Conservation (phyloP, 2,888 invertebrate genomes). For the Mimachlamys varia region DNA sequence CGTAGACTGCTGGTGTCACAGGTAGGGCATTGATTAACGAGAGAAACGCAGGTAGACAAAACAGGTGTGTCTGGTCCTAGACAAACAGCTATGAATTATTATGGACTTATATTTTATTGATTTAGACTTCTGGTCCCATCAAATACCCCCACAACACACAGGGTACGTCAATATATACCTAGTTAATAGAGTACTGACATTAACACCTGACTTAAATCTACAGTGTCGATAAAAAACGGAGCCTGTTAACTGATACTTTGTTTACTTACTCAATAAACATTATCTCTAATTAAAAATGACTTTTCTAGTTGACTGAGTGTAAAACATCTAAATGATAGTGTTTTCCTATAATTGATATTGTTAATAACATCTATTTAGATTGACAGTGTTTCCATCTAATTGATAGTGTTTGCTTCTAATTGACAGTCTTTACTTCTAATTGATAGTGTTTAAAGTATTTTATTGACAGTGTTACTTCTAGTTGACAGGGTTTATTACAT, state of each 20-base stretch:
- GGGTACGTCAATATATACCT: too few relatives aligned
- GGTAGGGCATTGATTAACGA: conserved; percentile 4
- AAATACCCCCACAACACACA: not conserved
- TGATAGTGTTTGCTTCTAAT: not conserved
- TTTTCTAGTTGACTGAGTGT: too few relatives aligned
- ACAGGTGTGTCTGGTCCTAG: not conserved
- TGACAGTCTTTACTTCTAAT: not conserved
- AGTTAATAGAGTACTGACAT: too few relatives aligned
- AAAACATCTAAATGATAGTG: not conserved
- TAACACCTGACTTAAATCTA: too few relatives aligned
- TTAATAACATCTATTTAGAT: too few relatives aligned
- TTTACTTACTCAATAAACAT: not conserved
- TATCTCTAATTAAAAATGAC: not conserved
- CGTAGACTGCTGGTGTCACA: not conserved
- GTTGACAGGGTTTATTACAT: not conserved
- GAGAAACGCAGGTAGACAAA: not conserved
- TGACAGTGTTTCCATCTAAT: not conserved
- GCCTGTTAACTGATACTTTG: not conserved
- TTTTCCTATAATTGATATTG: not conserved
- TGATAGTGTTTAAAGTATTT: not conserved
- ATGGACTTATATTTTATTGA: not conserved
- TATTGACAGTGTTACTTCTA: not conserved
- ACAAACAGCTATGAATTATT: not conserved
- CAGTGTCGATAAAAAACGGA: too few relatives aligned
- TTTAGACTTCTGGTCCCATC: not conserved